Base-by-base conservation (phyloP, 1,140 invertebrate species). In the Orius insidiosus region DNA sequence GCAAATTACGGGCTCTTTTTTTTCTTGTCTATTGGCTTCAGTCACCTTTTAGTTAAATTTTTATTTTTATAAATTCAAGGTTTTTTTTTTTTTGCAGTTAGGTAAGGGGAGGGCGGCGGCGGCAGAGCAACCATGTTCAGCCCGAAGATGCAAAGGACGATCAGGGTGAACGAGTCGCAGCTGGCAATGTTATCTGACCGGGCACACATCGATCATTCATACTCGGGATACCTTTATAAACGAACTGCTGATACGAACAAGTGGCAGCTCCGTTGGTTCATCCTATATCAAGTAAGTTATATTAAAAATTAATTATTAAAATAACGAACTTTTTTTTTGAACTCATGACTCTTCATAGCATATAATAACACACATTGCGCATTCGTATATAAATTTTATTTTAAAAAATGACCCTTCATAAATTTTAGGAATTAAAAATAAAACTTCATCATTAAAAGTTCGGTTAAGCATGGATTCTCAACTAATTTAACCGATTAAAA, bases 201-300 rank as follows among this genome's bases (percentile, higher is more conserved):
- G 54, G 86, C 85, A 3, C 73, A 79, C 53, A 75, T 78, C 54
- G 86, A 92, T 61, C 71, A 79, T 54, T 72, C 72, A 19, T 67
- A 80, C 61, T 68, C 74, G 18, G 87, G 88, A 19, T 80, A 81
- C 63, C 69, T 93, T 46, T 78, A 85, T 64, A 93, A 93, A 63
- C 68, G 81, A 46, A 85, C 81, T 37, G 74, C 83, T 1, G 86
- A 90, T 59, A 81, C 73, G 49, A 75, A 73, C 45, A 89, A 88
- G 63, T 94, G 88, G 88, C 86, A 90, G 61, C 66, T 82, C 34
- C 65, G 86, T 30, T 93, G 83, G 76, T 93, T 93, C 60, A 73
- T 87, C 15, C 71, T 94, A 2, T 93, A 92, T 60, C 88, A 93
- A 74, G 81, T 84, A 59, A 62, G 60, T 46, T 11, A n/a, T n/a